Evolutionary conservation across 2,888 invertebrate genomes (phyloP), one percentile per base, ranked within the genome.

Genomic region (Tholera decimalis): DNA sequence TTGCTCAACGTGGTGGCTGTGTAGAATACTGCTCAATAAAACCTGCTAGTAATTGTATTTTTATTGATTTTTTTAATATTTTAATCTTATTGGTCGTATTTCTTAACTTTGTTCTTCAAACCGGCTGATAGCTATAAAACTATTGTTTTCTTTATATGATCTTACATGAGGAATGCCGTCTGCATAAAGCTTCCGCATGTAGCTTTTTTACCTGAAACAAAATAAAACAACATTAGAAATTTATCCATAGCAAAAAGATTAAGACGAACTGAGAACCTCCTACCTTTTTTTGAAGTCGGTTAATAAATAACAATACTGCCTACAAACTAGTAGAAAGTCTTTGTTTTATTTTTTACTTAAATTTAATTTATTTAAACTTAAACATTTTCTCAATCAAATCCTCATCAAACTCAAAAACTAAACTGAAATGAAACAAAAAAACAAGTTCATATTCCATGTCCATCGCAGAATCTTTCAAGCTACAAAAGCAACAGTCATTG

Each of bases 171-270:
- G 5, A 22, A 43, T 61, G 26, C n/a, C n/a, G n/a, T n/a, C 26
- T 24, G 26, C 22, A 26, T 41, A 11, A 11, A 43, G 35, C 47
- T 24, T 76, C 11, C 13, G 22, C 1, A 47, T 13, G 7, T 51
- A 22, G 26, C 9, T n/a, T 13, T 47, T 44, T 70, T 73, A 73
- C 73, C 73, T 74, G 73, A 53, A 74, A 74, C 73, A 73, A 77
- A 57, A 77, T 47, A 55, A 55, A 47, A 55, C 8, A 41, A 13
- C 5, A 28, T 61, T 61, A 46, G 15, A 22, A 11, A 1, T 57
- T 43, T 37, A n/a, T n/a, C 20, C 3, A 30, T 26, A 18, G 35
- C 0, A 28, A 28, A 20, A n/a, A n/a, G n/a, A n/a, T n/a, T n/a
- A n/a, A n/a, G n/a, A n/a, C n/a, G n/a, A n/a, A n/a, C n/a, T n/a